These are phyloP conservation scores for Hydropotes inermis DNA, from an alignment of 2,113 vertebrate genomes.

Conservation along the genomic window DNA sequence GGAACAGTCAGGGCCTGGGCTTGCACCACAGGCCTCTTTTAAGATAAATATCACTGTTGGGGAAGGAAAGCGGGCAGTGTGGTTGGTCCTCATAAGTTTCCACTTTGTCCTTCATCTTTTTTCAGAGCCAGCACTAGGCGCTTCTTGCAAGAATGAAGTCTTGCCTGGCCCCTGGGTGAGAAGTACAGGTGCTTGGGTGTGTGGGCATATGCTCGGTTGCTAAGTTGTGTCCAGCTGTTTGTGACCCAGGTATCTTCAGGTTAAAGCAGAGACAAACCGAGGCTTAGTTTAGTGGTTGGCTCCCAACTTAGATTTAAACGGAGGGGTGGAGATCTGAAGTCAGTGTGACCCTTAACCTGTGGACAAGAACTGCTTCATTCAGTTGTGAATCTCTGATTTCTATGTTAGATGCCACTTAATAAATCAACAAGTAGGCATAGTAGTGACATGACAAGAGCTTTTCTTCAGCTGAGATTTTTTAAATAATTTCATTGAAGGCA, in stretches of 20 bases:
- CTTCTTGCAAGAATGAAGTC: not conserved
- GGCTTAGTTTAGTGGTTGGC: not conserved
- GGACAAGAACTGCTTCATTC: not conserved
- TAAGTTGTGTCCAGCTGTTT: not conserved
- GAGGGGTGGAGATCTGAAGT: not conserved
- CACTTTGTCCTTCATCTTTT: not conserved
- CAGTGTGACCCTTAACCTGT: not conserved
- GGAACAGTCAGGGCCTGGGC: not conserved
- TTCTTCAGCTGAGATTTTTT: not conserved
- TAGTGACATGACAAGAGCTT: not conserved
- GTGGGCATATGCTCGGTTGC: rapidly evolving
- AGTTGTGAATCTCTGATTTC: not conserved
- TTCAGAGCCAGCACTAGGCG: not conserved
- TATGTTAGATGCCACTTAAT: not conserved
- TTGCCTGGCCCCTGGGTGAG: not conserved
- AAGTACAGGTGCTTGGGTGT: not conserved
- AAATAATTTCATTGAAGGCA: not conserved
- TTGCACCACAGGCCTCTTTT: not conserved
- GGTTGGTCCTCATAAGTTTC: not conserved
- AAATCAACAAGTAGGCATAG: not conserved
- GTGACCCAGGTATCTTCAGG: not conserved
- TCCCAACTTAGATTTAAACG: not conserved
- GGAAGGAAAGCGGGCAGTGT: not conserved
- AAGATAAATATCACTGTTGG: conserved; percentile 1
- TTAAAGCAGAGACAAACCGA: not conserved